Evolutionary conservation across 1,140 invertebrate genomes (phyloP), one percentile per base, ranked within the genome.

Genomic region (Drosophila chauvacae): DNA sequence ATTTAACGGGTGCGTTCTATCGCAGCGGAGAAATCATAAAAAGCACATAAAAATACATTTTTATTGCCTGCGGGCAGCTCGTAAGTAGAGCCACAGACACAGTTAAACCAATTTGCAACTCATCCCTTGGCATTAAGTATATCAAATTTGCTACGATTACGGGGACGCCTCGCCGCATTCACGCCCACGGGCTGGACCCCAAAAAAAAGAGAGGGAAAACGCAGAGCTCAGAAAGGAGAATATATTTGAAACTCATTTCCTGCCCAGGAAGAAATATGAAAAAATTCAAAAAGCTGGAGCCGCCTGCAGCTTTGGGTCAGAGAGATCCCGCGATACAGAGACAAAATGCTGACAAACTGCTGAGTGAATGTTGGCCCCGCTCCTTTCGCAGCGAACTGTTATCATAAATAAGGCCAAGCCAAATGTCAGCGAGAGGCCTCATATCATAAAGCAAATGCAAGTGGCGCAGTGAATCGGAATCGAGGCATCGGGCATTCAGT

Each of bases 401-500:
- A 88, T 88, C 84, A 90, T 88, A 88, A 88, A 88, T 88, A 88
- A 90, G 80, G 81, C 72, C 84, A 76, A 48, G 70, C 85, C 66
- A 88, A 88, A 88, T 88, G 84, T 88, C 84, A 86, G 80, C 72
- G 69, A 80, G 70, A 81, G 81, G 80, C 82, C 81, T 86, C 84
- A 86, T 86, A 86, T 86, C 83, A 88, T 88, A 88, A 88, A 88
- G 77, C 81, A 88, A 90, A 90, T 90, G 85, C 77, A 90, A 85
- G 85, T 90, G 85, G 81, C 86, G 85, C 85, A 90, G 63, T 90
- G 74, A 77, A 77, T 77, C 74, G 74, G 26, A 74, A 75, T 58
- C 83, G 82, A 88, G 86, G 80, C 84, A 86, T 72, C 65, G 84
- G 82, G 77, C 76, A 83, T 86, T 83, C 76, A 70, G 74, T 65